Base-by-base conservation (phyloP, 2,797 vertebrate species). In the Tenualosa ilisha region DNA sequence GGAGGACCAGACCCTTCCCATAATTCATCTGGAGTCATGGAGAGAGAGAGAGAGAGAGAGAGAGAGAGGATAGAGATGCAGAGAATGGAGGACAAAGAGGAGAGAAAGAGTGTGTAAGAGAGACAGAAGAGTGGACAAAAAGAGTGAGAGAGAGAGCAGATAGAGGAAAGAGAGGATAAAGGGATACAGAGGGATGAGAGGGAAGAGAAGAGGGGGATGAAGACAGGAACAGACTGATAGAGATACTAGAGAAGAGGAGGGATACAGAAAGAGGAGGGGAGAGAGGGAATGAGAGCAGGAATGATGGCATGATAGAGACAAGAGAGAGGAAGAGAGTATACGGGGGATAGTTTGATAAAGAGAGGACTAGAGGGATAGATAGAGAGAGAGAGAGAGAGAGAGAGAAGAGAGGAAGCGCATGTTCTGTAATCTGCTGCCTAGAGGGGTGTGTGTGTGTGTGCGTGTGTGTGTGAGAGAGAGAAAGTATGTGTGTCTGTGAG, bases 1-100 rank as follows among this genome's bases (percentile, higher is more conserved):
- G 88, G 79, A 86, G 84, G 86, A 89, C 56, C 56, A 81, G 85
- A 37, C 54, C 4, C 54, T 56, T 56, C 54, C 20, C 56, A 59
- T n/a, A 59, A 53, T 53, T 53, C 51, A 53, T 15, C 51, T 13
- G 51, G 24, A 82, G 75, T 15, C 68, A 3, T 37, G 12, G 26
- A 81, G 51, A 81, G 72, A 46, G 53, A 56, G 37, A 37, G 26
- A 68, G 54, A 53, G 72, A 50, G 40, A 86, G 43, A 75, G 6
- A 50, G 82, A 84, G 68, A 79, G 31, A 31, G 65, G 6, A 50
- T 81, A 84, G 68, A 79, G 31, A 31, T 31, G 31, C 31, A 31
- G 31, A 31, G 31, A 31, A 31, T 31, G 31, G 31, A 31, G 31
- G 43, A 50, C 20, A 83, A 51, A 31, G 40, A 24, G 12, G 46